phyloP scores from a whole-genome alignment of 2,888 invertebrate species.

The Hirtodrosophila alboralis region DNA sequence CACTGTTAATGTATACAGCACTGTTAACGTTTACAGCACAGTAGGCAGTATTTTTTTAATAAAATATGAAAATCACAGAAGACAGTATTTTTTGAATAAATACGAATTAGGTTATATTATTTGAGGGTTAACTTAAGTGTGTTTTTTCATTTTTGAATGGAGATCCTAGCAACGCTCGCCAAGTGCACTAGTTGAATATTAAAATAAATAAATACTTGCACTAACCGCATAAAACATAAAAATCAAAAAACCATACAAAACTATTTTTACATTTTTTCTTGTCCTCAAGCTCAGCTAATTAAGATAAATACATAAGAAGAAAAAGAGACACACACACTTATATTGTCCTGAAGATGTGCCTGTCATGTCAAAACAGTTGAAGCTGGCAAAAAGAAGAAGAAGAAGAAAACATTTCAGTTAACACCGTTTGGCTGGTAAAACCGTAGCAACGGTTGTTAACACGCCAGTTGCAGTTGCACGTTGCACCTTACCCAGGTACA shows the following conservation, averaged over 20 bases:
- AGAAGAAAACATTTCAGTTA: conserved; percentile 65
- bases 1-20: too few relatives aligned
- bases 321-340: conserved; percentile 24
- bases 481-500: conserved; percentile 58
- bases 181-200: too few relatives aligned
- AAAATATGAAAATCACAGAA: too few relatives aligned
- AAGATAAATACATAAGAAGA: conserved; percentile 66
- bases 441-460: conserved; percentile 77
- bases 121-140: too few relatives aligned
- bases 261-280: conserved; percentile 16
- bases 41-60: too few relatives aligned
- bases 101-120: too few relatives aligned
- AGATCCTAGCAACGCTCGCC: too few relatives aligned
- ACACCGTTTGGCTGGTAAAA: conserved; percentile 60
- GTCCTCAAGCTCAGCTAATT: conserved; percentile 50
- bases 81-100: too few relatives aligned
- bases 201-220: not conserved
- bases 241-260: conserved; percentile 5
- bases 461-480: conserved; percentile 41
- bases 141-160: too few relatives aligned
- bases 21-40: too few relatives aligned
- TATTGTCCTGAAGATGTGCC: conserved; percentile 49
- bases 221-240: conserved; percentile 5
- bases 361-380: conserved; percentile 68
- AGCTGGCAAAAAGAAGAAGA: conserved; percentile 45